Evolutionary conservation across 2,888 invertebrate species (phyloP), one percentile per base, ranked within the genome.

Genomic region (Drosophila neotestacea): DNA sequence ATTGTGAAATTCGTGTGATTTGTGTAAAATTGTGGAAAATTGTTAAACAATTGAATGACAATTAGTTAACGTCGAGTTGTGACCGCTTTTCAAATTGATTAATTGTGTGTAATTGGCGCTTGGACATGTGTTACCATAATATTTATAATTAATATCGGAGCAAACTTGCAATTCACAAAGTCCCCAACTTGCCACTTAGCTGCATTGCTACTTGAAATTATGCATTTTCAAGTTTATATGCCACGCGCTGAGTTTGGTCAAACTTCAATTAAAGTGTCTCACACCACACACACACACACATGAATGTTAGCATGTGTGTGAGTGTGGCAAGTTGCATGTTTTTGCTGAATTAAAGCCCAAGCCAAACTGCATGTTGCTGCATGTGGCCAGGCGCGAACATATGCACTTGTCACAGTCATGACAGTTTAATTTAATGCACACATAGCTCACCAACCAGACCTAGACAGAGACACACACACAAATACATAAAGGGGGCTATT

Each of bases 391-490:
- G 83, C 88, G 81, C 79, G 83, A 85, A 85, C 87, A 85, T 81
- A 85, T 88, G 89, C 89, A 84, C 87, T 89, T 89, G 87, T 87
- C 87, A 87, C 88, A 88, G 79, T 77, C 83, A 84, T 89, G 88
- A 88, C 88, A 88, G 88, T 89, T 88, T 84, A 86, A 88, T 86
- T 88, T 89, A 88, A 88, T 84, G 89, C 79, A 73, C 88, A 86
- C 85, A 86, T 86, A 88, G 86, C 84, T 86, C 86, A 85, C 88
- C 73, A 61, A 62, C 63, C 55, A 62, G 28, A 42, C 56, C 28
- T 56, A 56, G 56, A 56, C 56, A 56, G n/a, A 42, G 16, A 52
- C 34, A 32, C 34, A 48, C 32, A 22, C 22, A 22, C 22, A 22
- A 2, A 22, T 22, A 22, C 22, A 7, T 13, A 13, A 39, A 39